Conservation (phyloP, 2,797 vertebrate genomes). For the Sebastes glaucus region DNA sequence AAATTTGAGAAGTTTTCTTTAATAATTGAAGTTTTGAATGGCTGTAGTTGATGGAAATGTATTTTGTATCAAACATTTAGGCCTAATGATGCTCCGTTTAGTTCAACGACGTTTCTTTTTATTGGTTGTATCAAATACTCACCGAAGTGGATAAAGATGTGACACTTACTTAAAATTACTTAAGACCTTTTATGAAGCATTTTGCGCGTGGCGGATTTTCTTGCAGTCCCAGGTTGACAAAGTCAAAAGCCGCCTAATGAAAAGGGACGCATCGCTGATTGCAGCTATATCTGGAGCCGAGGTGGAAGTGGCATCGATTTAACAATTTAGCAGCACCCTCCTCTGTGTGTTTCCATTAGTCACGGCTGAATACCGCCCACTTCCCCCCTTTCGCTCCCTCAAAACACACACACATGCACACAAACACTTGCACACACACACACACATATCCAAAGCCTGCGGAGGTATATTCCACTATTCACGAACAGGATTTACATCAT, state of each 20-base stretch:
- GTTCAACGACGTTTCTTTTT: neutral
- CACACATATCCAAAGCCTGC: constrained; percentile 7
- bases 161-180: constrained; percentile 67
- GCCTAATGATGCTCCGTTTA: constrained; percentile 34
- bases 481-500: constrained; percentile 38
- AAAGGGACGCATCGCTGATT: constrained; percentile 96
- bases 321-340: constrained; percentile 88
- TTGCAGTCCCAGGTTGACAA: constrained; percentile 88
- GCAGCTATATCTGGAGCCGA: constrained; percentile 92
- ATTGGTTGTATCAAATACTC: constrained; percentile 15
- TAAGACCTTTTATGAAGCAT: constrained; percentile 85
- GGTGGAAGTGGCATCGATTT: constrained; percentile 95
- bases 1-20: neutral
- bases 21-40: neutral
- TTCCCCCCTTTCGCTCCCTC: constrained; percentile 73
- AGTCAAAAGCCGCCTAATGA: constrained; percentile 95
- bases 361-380: constrained; percentile 89
- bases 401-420: constrained; percentile 53
- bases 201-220: constrained; percentile 83
- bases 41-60: constrained; percentile 9
- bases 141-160: constrained; percentile 50
- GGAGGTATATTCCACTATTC: constrained; percentile 39
- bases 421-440: constrained; percentile 19
- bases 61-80: constrained; percentile 28
- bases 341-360: constrained; percentile 93